Conservation (phyloP, 2,797 vertebrate species). For the Sebastes steindachneri region DNA sequence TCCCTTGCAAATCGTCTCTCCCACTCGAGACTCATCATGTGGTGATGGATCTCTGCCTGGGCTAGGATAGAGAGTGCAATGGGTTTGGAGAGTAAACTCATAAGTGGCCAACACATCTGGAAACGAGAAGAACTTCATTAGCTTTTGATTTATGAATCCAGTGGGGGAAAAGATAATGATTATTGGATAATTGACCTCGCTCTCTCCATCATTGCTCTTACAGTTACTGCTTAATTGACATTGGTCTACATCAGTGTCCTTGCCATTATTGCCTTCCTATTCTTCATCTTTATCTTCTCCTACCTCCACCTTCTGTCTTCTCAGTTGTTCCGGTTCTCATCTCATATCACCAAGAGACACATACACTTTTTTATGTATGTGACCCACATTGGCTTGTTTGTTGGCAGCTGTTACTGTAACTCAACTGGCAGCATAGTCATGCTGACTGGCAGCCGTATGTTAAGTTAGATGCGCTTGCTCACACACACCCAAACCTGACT, state of each 20-base stretch:
- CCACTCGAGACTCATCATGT: conserved; percentile 6
- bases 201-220: conserved; percentile 24
- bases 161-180: conserved; percentile 13
- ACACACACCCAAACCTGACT: conserved; percentile 25
- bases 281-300: not conserved
- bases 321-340: not conserved
- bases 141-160: conserved; percentile 47
- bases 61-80: not conserved
- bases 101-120: conserved; percentile 14
- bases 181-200: conserved; percentile 52
- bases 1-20: conserved; percentile 14
- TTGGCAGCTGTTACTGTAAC: conserved; percentile 18
- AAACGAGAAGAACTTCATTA: conserved; percentile 33
- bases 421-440: conserved; percentile 15
- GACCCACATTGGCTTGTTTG: conserved; percentile 19
- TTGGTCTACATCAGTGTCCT: conserved; percentile 54
- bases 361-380: not conserved
- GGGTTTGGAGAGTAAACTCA: conserved; percentile 24
- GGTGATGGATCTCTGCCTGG: conserved; percentile 31
- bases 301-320: not conserved
- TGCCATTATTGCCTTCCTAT: conserved; percentile 27
- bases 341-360: not conserved
- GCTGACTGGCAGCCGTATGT: conserved; percentile 44
- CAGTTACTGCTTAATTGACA: conserved; percentile 52
- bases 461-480: conserved; percentile 33